phyloP scores from a whole-genome alignment of 1,140 invertebrate species.

The Drosophila triauraria region DNA sequence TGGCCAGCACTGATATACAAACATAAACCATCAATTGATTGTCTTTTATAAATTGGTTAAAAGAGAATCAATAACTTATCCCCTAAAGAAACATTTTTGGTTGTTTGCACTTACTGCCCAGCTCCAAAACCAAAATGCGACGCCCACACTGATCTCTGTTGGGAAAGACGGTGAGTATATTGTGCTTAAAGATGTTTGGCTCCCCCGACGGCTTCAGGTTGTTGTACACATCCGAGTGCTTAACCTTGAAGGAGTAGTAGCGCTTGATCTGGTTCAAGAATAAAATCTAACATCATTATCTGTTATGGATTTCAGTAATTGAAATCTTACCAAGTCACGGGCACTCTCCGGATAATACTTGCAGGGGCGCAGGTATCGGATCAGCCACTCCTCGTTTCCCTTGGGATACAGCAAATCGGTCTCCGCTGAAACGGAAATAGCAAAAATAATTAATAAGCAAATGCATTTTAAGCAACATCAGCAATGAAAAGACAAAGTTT shows the following conservation, averaged over 20 bases:
- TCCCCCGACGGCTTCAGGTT: slow-evolving; percentile 89
- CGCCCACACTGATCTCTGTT: slow-evolving; percentile 91
- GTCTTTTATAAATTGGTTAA: not conserved
- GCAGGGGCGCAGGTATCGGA: slow-evolving; percentile 91
- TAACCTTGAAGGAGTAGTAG: slow-evolving; percentile 92
- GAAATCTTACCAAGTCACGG: slow-evolving; percentile 88
- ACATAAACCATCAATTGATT: not conserved
- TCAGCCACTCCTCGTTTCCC: slow-evolving; percentile 90
- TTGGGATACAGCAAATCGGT: slow-evolving; percentile 89
- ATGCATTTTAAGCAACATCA: not conserved
- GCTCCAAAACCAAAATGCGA: slow-evolving; percentile 90
- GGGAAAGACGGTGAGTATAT: slow-evolving; percentile 91
- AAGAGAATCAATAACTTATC: not conserved
- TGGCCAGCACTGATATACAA: no score
- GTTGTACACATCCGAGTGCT: slow-evolving; percentile 90
- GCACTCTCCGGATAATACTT: slow-evolving; percentile 94
- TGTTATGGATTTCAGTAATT: no score
- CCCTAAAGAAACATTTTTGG: no score
- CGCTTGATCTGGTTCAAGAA: slow-evolving; percentile 88
- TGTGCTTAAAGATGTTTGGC: slow-evolving; percentile 91
- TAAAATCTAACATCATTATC: not conserved
- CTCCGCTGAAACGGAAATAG: slow-evolving; percentile 87
- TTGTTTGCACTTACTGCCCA: slow-evolving; percentile 90
- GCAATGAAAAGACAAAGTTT: not conserved
- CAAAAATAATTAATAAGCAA: slow-evolving; percentile 1